Percentiles rank a stretch among this genome's conserved stretches.
Conservation (phyloP, 2,888 invertebrate species). For the Hypselothyrea guttata region DNA sequence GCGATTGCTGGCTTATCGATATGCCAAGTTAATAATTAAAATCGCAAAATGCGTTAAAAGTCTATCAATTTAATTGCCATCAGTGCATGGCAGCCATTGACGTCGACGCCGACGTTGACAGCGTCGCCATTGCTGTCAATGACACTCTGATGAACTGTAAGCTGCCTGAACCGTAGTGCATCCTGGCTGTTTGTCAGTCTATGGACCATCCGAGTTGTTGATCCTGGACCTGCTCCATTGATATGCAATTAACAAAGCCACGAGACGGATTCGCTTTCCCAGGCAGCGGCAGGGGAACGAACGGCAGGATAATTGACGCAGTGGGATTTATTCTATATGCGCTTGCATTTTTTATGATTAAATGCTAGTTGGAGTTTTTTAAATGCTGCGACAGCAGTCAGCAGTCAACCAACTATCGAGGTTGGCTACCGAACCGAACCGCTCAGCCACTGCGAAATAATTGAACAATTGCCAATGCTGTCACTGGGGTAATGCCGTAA, state of each 20-base stretch:
- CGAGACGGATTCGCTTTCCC: constrained; percentile 34
- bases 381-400: constrained; percentile 60
- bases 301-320: constrained; percentile 71
- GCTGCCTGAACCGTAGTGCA: background rate
- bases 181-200: background rate
- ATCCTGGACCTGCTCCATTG: constrained; percentile 64
- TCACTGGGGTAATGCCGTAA: constrained; percentile 56
- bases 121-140: constrained; percentile 55
- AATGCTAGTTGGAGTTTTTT: constrained; percentile 61
- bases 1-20: constrained; percentile 70
- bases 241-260: constrained; percentile 68
- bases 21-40: constrained; percentile 75
- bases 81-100: constrained; percentile 60
- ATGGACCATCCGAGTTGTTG: constrained; percentile 26
- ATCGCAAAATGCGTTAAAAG: constrained; percentile 74
- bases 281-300: no score
- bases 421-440: no score
- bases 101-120: constrained; percentile 16
- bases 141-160: constrained; percentile 69
- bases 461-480: constrained; percentile 74
- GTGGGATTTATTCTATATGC: constrained; percentile 73
- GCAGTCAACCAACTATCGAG: constrained; percentile 27
- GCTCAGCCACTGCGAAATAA: constrained; percentile 51
- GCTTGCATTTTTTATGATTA: constrained; percentile 74
- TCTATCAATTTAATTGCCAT: constrained; percentile 73